Conservation (phyloP, 2,797 vertebrate species). For the Phalloptychus januarius region DNA sequence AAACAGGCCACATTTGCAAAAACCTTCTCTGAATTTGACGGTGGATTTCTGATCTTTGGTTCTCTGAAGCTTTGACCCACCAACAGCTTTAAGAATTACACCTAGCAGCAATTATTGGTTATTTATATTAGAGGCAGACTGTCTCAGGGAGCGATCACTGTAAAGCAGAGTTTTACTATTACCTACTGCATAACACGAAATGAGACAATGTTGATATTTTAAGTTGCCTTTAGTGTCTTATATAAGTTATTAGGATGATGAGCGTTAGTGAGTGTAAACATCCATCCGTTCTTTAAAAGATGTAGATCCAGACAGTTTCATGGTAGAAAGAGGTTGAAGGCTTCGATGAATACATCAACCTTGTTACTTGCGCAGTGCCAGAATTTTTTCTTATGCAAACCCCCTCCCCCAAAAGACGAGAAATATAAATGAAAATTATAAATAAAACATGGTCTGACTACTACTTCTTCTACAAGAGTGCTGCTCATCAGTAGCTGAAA, state of each 20-base stretch:
- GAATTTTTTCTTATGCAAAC: neutral
- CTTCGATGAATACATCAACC: neutral
- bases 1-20: neutral
- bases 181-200: neutral
- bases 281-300: neutral
- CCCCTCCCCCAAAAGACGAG: too few species aligned
- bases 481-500: conserved; percentile 1
- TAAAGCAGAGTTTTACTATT: neutral
- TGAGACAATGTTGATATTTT: neutral
- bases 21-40: neutral
- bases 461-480: neutral
- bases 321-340: neutral
- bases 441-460: neutral
- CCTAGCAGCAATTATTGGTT: neutral
- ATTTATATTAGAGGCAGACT: neutral
- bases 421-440: too few species aligned
- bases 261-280: neutral
- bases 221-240: neutral
- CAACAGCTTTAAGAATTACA: neutral
- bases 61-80: neutral
- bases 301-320: neutral
- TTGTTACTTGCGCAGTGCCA: neutral
- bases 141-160: neutral
- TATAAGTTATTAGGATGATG: neutral
- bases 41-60: neutral